Evolutionary conservation across 2,797 vertebrate genomes (phyloP).

Genomic region (Sciaenops ocellatus): DNA sequence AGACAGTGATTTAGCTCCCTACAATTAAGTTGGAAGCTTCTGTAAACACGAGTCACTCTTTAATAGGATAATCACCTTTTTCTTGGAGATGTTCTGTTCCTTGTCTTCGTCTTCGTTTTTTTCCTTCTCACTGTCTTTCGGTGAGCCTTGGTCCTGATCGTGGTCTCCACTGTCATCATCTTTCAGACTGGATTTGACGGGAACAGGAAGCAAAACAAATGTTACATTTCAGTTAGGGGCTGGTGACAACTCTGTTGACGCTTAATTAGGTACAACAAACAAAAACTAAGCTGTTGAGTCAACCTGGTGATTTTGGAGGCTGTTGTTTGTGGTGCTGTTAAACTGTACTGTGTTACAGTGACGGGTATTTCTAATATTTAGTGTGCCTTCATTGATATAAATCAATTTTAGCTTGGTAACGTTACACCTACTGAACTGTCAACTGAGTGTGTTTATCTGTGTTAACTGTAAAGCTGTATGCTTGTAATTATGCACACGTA

Average conservation of each 20-base stretch:
- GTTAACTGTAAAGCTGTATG: background rate
- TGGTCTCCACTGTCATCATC: constrained; percentile 91
- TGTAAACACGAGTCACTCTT: background rate
- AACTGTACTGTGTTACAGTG: background rate
- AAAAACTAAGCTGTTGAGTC: background rate
- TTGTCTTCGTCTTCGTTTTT: constrained; percentile 85
- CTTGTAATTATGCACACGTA: background rate
- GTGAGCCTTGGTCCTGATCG: constrained; percentile 88
- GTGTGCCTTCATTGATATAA: background rate
- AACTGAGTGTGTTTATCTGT: background rate
- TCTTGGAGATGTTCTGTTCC: constrained; percentile 81
- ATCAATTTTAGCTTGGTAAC: background rate
- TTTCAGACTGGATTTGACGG: constrained; percentile 82
- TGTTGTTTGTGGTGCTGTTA: background rate
- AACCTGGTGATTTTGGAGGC: background rate
- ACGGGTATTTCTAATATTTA: background rate
- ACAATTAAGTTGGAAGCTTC: background rate
- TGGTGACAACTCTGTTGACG: no score
- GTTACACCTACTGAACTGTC: background rate
- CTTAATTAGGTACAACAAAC: no score
- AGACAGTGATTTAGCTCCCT: background rate
- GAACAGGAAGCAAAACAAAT: constrained; percentile 14
- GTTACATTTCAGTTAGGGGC: background rate
- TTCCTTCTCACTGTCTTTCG: constrained; percentile 89
- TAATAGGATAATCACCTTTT: constrained; percentile 71